phyloP scores from a whole-genome alignment of 2,797 vertebrate genomes.

The Catostomus latipinnis region DNA sequence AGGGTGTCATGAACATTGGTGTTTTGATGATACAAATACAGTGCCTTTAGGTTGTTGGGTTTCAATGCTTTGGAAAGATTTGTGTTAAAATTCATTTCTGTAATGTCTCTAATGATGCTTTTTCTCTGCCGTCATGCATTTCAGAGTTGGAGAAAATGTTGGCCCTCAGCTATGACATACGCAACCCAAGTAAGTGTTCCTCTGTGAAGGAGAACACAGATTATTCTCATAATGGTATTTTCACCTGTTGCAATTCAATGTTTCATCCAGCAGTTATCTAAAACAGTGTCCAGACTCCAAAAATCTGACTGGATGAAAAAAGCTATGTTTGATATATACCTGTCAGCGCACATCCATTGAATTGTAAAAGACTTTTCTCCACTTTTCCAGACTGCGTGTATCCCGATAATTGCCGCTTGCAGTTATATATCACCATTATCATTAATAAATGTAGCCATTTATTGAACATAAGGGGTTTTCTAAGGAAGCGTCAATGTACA shows the following conservation, averaged over 20 bases:
- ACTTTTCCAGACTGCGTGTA: too few relatives aligned
- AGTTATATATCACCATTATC: not conserved
- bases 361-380: not conserved
- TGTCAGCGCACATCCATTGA: not conserved
- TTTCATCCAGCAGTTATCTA: not conserved
- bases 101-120: not conserved
- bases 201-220: not conserved
- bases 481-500: too few relatives aligned
- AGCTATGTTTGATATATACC: not conserved
- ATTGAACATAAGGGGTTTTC: too few relatives aligned
- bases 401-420: not conserved
- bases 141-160: conserved; percentile 86
- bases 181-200: conserved; percentile 90
- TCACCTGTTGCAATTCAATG: not conserved
- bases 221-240: conserved; percentile 23
- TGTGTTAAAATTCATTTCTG: not conserved
- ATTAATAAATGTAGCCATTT: too few relatives aligned
- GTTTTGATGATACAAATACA: not conserved
- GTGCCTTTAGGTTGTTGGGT: not conserved
- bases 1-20: too few relatives aligned
- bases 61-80: not conserved
- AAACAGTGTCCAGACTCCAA: not conserved
- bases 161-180: conserved; percentile 91
- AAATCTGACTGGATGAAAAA: not conserved
- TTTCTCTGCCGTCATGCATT: conserved; percentile 58